These are phyloP conservation scores for Spondyliosoma cantharus DNA, from an alignment of 2,797 vertebrate genomes.

Conservation along the genomic window DNA sequence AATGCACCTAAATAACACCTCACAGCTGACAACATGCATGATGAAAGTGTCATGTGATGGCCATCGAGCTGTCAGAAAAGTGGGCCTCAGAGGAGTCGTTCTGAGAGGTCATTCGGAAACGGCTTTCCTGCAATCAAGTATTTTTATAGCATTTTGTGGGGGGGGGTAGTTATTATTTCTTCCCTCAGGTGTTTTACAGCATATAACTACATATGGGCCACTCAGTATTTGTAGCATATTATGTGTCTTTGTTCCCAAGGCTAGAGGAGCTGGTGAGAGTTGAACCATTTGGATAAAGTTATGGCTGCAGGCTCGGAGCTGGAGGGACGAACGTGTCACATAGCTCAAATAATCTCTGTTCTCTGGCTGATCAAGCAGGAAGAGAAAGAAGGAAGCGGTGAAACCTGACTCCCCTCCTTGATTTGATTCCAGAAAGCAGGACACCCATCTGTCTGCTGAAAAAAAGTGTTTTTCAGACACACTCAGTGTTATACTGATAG, in stretches of 20 bases:
- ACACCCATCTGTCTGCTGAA: not conserved
- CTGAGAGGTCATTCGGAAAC: conserved; percentile 20
- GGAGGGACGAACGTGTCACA: conserved; percentile 32
- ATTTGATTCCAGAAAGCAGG: conserved; percentile 21
- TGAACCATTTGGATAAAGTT: conserved; percentile 27
- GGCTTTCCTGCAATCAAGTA: not conserved
- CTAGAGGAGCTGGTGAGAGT: conserved; percentile 9
- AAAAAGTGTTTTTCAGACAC: not conserved
- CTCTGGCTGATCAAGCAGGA: conserved; percentile 12
- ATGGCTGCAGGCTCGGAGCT: conserved; percentile 12
- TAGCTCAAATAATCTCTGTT: conserved; percentile 47
- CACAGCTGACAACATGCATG: conserved; percentile 39
- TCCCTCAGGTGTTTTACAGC: not conserved
- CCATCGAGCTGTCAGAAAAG: conserved; percentile 22
- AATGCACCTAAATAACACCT: conserved; percentile 59
- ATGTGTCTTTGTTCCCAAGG: conserved; percentile 4
- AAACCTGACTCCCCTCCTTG: conserved; percentile 3
- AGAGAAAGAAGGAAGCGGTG: conserved; percentile 19
- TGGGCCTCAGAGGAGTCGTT: not conserved
- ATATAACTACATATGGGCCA: conserved; percentile 8
- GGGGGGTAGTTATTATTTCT: not conserved
- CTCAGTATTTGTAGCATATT: conserved; percentile 19
- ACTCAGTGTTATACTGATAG: not conserved
- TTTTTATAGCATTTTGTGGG: conserved; percentile 19
- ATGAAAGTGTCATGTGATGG: conserved; percentile 46